Conservation (phyloP, 2,888 invertebrate species). For the Drosophila lacicola region DNA sequence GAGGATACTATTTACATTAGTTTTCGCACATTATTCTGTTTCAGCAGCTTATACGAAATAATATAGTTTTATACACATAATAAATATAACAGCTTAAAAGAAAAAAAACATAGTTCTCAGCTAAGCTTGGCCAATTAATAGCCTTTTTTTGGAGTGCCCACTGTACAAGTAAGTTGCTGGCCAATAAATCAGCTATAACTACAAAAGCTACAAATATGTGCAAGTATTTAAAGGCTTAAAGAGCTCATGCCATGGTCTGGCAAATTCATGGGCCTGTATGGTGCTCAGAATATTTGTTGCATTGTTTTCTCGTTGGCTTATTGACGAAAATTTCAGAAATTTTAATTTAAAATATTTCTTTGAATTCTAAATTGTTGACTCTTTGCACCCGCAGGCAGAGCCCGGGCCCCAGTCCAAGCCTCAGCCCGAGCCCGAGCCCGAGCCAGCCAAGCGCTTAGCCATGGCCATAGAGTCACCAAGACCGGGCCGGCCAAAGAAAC, state of each 20-base stretch:
- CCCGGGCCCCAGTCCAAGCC: not conserved
- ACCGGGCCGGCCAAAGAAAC: slow-evolving; percentile 50
- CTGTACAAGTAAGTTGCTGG: slow-evolving; percentile 20
- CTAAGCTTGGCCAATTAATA: slow-evolving; percentile 41
- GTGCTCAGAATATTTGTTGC: slow-evolving; percentile 39
- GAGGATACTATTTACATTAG: no score
- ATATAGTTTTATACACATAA: not conserved
- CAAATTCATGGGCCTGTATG: slow-evolving; percentile 20
- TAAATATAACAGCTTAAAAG: no score
- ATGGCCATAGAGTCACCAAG: slow-evolving; percentile 36
- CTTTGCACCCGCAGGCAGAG: slow-evolving; percentile 62
- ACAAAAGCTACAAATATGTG: slow-evolving; percentile 61
- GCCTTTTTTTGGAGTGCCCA: slow-evolving; percentile 23
- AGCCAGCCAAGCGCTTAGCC: slow-evolving; percentile 44
- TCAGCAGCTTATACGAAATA: not conserved
- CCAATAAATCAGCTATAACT: slow-evolving; percentile 54
- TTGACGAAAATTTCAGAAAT: slow-evolving; percentile 84
- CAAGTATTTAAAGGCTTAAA: slow-evolving; percentile 67
- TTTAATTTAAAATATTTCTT: slow-evolving; percentile 85
- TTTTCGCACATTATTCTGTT: no score
- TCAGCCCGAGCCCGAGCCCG: not conserved
- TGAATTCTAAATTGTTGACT: slow-evolving; percentile 82
- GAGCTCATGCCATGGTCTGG: slow-evolving; percentile 23
- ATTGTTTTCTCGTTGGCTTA: slow-evolving; percentile 70
- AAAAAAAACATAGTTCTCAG: no score